These are phyloP conservation scores for Lamproptera curius DNA, from an alignment of 2,888 invertebrate species.

Conservation along the genomic window DNA sequence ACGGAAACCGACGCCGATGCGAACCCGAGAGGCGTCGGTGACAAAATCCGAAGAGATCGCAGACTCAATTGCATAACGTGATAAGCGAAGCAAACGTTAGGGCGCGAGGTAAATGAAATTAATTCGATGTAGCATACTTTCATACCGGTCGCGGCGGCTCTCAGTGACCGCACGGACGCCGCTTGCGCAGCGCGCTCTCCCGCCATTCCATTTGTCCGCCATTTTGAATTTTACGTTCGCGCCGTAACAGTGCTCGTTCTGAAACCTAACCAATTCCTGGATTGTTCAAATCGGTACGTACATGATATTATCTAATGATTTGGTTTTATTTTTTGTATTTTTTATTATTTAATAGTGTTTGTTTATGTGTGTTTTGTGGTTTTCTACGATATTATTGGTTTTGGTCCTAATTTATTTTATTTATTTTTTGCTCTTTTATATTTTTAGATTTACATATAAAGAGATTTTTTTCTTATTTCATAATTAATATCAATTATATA, in stretches of 20 bases:
- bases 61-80: conserved; percentile 36
- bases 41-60: conserved; percentile 7
- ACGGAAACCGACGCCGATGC: too few relatives aligned
- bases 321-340: too few relatives aligned
- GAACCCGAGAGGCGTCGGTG: background rate
- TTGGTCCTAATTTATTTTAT: too few relatives aligned
- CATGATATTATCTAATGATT: too few relatives aligned
- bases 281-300: conserved; percentile 11
- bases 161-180: conserved; percentile 56
- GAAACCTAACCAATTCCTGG: conserved; percentile 5
- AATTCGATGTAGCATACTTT: conserved; percentile 65
- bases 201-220: conserved; percentile 11
- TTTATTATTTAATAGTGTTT: too few relatives aligned
- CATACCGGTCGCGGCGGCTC: conserved; percentile 45
- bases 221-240: conserved; percentile 4
- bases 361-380: too few relatives aligned
- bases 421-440: too few relatives aligned
- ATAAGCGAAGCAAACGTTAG: conserved; percentile 52
- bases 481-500: too few relatives aligned
- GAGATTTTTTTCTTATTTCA: too few relatives aligned
- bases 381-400: too few relatives aligned
- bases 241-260: too few relatives aligned
- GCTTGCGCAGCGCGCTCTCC: conserved; percentile 45
- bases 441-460: too few relatives aligned
- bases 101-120: conserved; percentile 63